Conservation (phyloP, 1,140 invertebrate genomes). For the Lucilia sericata region DNA sequence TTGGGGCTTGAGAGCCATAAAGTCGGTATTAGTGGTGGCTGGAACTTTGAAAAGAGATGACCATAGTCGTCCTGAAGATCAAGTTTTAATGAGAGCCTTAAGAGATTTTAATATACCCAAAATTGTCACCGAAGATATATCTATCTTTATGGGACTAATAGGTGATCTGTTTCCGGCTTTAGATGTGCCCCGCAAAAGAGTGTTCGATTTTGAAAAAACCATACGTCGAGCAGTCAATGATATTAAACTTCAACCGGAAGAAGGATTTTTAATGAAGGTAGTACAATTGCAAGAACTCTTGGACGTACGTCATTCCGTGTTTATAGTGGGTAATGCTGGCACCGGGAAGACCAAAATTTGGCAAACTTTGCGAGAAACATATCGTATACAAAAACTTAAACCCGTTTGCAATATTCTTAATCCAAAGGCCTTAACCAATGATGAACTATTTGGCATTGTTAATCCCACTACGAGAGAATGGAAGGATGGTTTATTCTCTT, state of each 20-base stretch:
- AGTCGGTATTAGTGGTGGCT: slow-evolving; percentile 88
- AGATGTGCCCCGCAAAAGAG: slow-evolving; percentile 82
- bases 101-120: slow-evolving; percentile 90
- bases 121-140: slow-evolving; percentile 85
- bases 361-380: slow-evolving; percentile 84
- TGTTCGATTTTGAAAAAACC: slow-evolving; percentile 82
- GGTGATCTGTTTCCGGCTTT: slow-evolving; percentile 86
- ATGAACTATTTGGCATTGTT: slow-evolving; percentile 95
- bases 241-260: slow-evolving; percentile 86
- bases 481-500: slow-evolving; percentile 95
- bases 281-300: slow-evolving; percentile 89
- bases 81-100: slow-evolving; percentile 81
- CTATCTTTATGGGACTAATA: slow-evolving; percentile 87
- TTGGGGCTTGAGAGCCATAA: slow-evolving; percentile 87
- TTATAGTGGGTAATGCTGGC: slow-evolving; percentile 86
- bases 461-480: slow-evolving; percentile 95
- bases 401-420: slow-evolving; percentile 91
- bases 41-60: slow-evolving; percentile 75
- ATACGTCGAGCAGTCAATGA: slow-evolving; percentile 79
- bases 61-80: slow-evolving; percentile 75
- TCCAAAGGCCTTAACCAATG: slow-evolving; percentile 95
- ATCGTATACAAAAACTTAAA: slow-evolving; percentile 81
- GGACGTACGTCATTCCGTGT: slow-evolving; percentile 90
- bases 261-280: slow-evolving; percentile 84
- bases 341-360: slow-evolving; percentile 91